Percentiles rank a stretch among this genome's conserved stretches.
Conservation (phyloP, 1,140 invertebrate species). For the Fopius arisanus region DNA sequence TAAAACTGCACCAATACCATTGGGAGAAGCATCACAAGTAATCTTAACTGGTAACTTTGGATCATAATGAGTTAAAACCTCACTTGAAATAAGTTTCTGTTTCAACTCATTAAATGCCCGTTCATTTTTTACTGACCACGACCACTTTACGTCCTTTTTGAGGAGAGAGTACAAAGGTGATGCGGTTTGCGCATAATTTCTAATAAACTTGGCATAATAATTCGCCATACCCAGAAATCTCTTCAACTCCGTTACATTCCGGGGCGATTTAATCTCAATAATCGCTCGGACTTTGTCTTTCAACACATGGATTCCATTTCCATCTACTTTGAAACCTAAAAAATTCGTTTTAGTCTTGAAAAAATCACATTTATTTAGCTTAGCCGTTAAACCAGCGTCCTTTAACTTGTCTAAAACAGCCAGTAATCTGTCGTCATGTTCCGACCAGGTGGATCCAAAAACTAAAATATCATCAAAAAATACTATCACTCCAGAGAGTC, state of each 20-base stretch:
- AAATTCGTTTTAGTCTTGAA: background rate
- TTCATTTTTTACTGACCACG: background rate
- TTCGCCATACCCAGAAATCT: conserved; percentile 7
- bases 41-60: conserved; percentile 9
- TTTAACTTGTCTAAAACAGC: background rate
- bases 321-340: background rate
- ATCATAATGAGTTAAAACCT: conserved; percentile 19
- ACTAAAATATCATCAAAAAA: conserved; percentile 21
- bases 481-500: background rate
- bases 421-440: conserved; percentile 1
- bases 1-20: conserved; percentile 6
- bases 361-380: conserved; percentile 13
- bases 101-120: conserved; percentile 1
- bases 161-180: background rate
- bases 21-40: conserved; percentile 17
- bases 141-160: background rate
- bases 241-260: conserved; percentile 2
- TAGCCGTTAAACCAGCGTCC: conserved; percentile 3
- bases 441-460: background rate
- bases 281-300: background rate
- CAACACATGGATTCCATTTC: background rate
- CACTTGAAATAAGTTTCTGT: background rate
- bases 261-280: background rate
- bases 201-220: conserved; percentile 17
- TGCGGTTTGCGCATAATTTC: background rate